Evolutionary conservation across 2,113 vertebrate species (phyloP).

Genomic region (Cyphomyrus plagiostoma): DNA sequence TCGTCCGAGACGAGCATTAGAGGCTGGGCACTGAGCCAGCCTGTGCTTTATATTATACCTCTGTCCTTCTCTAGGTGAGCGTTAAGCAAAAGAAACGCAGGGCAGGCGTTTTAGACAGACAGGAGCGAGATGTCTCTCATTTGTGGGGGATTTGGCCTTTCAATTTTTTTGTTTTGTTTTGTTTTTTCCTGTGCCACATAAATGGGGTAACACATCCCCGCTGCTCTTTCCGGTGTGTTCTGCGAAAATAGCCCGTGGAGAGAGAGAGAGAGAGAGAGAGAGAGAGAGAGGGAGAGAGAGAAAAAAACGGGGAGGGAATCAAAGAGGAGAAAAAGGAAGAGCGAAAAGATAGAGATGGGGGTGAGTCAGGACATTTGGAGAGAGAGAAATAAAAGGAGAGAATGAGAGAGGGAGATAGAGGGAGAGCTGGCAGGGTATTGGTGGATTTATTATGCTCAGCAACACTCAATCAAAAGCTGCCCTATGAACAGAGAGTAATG

Average conservation of each 20-base stretch:
- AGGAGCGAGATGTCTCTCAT: background rate
- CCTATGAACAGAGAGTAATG: conserved; percentile 84
- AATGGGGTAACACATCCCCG: background rate
- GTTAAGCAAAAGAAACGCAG: background rate
- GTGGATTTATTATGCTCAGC: conserved; percentile 90
- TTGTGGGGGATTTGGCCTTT: background rate
- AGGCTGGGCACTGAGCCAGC: background rate
- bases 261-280: background rate
- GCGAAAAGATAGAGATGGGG: background rate
- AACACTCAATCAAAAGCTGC: conserved; percentile 87
- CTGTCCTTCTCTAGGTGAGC: background rate
- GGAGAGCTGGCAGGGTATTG: conserved; percentile 58
- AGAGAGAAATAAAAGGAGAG: background rate
- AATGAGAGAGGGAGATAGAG: conserved; percentile 14
- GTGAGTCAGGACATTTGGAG: conserved; percentile 3
- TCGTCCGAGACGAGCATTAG: background rate
- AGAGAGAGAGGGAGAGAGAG: background rate
- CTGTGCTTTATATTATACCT: background rate
- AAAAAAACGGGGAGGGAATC: background rate
- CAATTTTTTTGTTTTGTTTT: background rate
- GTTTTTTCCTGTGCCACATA: conserved; percentile 1
- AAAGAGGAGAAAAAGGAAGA: background rate
- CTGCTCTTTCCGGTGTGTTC: background rate
- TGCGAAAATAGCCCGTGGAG: conserved; percentile 20
- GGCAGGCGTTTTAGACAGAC: no score